A percentile compares a stretch with the other conserved stretches of the same genome.
Evolutionary conservation across 2,888 invertebrate species (phyloP).

Genomic region (Nowickia ferox): DNA sequence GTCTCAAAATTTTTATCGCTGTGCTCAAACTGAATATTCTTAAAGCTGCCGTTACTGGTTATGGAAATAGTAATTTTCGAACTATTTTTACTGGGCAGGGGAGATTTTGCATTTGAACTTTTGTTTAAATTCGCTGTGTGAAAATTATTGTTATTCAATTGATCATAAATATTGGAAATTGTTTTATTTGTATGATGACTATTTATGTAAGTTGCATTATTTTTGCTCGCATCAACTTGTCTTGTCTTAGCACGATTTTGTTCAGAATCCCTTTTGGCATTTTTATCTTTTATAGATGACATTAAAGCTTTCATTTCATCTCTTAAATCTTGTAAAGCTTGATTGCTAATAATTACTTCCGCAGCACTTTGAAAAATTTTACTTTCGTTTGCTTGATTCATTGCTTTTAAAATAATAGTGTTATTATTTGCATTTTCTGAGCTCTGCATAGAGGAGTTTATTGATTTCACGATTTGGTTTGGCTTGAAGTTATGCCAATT

Average conservation of each 20-base stretch:
- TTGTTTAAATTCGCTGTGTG: not conserved
- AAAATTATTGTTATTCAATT: not conserved
- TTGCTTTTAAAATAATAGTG: not conserved
- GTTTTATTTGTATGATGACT: not conserved
- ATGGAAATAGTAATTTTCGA: slow-evolving; percentile 20
- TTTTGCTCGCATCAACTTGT: not conserved
- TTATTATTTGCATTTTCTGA: not conserved
- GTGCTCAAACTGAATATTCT: slow-evolving; percentile 26
- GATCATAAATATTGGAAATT: no score
- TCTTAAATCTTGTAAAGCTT: slow-evolving; percentile 8
- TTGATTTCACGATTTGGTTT: not conserved
- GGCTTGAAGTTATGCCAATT: not conserved
- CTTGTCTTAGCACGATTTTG: not conserved
- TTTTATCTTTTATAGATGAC: not conserved
- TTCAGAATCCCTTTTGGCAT: not conserved
- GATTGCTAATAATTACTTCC: not conserved
- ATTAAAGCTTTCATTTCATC: not conserved
- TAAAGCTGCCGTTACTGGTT: slow-evolving; percentile 44
- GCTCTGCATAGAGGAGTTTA: not conserved
- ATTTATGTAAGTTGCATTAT: not conserved
- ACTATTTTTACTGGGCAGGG: not conserved
- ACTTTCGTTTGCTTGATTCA: not conserved
- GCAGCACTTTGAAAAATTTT: not conserved
- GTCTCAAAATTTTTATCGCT: slow-evolving; percentile 39
- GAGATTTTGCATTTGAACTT: not conserved